These are phyloP conservation scores for Elephantulus edwardii DNA, from an alignment of 2,113 vertebrate genomes.

Conservation along the genomic window DNA sequence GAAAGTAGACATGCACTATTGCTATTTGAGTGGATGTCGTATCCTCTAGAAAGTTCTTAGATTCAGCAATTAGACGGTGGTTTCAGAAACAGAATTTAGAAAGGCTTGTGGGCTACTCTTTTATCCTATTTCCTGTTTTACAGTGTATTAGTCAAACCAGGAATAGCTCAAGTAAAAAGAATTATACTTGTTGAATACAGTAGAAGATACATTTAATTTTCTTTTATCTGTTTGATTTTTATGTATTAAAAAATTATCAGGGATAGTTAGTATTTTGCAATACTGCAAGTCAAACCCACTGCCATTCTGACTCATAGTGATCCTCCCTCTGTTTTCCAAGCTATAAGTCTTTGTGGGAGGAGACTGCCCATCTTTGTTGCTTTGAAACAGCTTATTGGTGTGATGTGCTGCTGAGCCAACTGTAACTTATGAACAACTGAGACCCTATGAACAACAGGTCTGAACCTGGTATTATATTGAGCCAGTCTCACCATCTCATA, in stretches of 20 bases:
- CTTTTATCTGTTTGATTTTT: conserved; percentile 47
- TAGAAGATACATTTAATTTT: not conserved
- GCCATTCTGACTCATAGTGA: too few relatives aligned
- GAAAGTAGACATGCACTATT: not conserved
- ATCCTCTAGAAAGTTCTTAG: not conserved
- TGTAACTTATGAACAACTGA: too few relatives aligned
- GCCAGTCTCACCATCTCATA: too few relatives aligned
- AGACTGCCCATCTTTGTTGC: too few relatives aligned
- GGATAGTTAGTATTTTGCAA: not conserved
- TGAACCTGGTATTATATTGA: too few relatives aligned
- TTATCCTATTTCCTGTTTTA: conserved; percentile 15
- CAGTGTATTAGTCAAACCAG: not conserved
- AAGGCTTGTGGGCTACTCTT: not conserved
- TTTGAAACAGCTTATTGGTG: too few relatives aligned
- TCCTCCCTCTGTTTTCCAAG: too few relatives aligned
- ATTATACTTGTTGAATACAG: conserved; percentile 11
- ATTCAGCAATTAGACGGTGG: not conserved
- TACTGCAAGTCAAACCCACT: too few relatives aligned
- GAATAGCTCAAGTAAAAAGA: conserved; percentile 34
- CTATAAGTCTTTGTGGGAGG: too few relatives aligned
- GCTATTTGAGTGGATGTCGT: not conserved
- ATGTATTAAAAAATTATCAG: conserved; percentile 30
- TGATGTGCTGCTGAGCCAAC: too few relatives aligned
- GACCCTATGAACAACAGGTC: too few relatives aligned
- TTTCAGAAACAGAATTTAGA: conserved; percentile 51